Percentiles rank a stretch among this genome's conserved stretches.
Conservation (phyloP, 2,113 vertebrate genomes). For the Riparia riparia region DNA sequence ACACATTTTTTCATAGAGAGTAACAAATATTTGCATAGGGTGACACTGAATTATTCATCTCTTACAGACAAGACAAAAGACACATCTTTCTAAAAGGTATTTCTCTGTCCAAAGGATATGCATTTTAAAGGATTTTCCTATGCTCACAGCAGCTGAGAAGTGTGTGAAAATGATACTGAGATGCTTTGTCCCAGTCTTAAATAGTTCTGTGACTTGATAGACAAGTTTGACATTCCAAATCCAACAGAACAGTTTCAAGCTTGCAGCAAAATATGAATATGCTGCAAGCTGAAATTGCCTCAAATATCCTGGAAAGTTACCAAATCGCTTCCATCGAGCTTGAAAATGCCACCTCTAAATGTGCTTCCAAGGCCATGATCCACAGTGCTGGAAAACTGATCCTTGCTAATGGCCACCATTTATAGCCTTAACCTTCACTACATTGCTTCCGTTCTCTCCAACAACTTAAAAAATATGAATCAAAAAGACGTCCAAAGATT, state of each 20-base stretch:
- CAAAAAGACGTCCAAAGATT: not conserved
- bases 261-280: not conserved
- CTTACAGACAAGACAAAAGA: constrained; percentile 28
- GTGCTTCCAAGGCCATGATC: constrained; percentile 5
- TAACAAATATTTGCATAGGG: constrained; percentile 22
- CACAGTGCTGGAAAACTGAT: not conserved
- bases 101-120: not conserved
- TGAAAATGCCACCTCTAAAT: constrained; percentile 2
- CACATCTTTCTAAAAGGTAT: not conserved
- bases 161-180: not conserved
- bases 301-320: not conserved
- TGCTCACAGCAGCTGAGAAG: not conserved
- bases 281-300: not conserved
- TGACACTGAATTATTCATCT: not conserved
- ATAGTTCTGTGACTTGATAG: not conserved
- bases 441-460: not conserved
- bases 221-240: constrained; percentile 11
- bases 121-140: not conserved
- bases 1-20: not conserved
- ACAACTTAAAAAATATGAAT: not conserved
- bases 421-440: constrained; percentile 12
- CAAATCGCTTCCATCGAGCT: not conserved
- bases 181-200: not conserved
- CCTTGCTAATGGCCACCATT: not conserved
- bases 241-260: not conserved